A percentile compares a stretch with the other conserved stretches of the same genome.
Conservation (phyloP, 2,797 vertebrate genomes). For the Salmo trutta region DNA sequence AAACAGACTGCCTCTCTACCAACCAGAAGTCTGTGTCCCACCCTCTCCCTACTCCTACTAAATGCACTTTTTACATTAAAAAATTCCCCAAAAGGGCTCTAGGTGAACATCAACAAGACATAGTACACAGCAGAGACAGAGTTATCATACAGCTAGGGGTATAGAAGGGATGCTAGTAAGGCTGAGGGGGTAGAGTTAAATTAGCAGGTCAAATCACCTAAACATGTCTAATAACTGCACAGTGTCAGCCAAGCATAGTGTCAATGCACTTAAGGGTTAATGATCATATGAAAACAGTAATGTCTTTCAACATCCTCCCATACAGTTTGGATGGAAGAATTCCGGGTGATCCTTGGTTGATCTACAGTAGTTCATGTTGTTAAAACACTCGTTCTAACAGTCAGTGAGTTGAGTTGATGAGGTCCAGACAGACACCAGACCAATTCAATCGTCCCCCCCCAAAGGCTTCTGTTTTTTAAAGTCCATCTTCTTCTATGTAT, state of each 20-base stretch:
- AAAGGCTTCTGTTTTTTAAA: constrained; percentile 55
- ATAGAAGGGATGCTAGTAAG: constrained; percentile 72
- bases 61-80: constrained; percentile 79
- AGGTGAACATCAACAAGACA: constrained; percentile 82
- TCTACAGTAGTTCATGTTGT: constrained; percentile 73
- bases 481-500: constrained; percentile 59
- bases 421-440: constrained; percentile 67
- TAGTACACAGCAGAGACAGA: constrained; percentile 79
- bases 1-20: constrained; percentile 73
- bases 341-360: constrained; percentile 65
- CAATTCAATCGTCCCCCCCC: constrained; percentile 42
- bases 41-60: constrained; percentile 75
- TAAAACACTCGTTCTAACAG: constrained; percentile 73
- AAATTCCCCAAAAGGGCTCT: constrained; percentile 76
- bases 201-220: constrained; percentile 80
- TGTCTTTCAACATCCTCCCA: constrained; percentile 70
- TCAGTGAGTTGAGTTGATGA: constrained; percentile 63
- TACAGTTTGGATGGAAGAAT: constrained; percentile 72
- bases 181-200: constrained; percentile 68
- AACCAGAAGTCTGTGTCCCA: constrained; percentile 74
- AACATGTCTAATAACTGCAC: constrained; percentile 78
- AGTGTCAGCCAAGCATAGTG: constrained; percentile 80
- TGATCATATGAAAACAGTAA: constrained; percentile 79
- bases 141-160: constrained; percentile 79
- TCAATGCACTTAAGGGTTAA: constrained; percentile 81